Percentiles rank a stretch among this genome's conserved stretches.
These are phyloP conservation scores for Diplodus puntazzo DNA, from an alignment of 2,797 vertebrate species.

Conservation along the genomic window DNA sequence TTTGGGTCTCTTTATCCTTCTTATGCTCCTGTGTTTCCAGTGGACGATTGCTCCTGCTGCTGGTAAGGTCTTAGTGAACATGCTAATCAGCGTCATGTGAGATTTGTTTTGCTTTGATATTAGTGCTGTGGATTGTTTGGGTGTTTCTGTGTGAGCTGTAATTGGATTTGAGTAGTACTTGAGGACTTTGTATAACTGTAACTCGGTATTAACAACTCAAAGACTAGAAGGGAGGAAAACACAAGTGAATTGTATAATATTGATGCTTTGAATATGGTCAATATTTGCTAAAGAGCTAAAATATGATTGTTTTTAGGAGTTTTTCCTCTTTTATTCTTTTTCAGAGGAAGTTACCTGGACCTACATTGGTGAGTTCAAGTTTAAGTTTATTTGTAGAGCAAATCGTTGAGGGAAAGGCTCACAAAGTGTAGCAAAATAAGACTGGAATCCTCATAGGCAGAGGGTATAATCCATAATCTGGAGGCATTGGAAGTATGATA, in stretches of 20 bases:
- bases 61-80: slow-evolving; percentile 76
- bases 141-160: slow-evolving; percentile 29
- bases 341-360: slow-evolving; percentile 77
- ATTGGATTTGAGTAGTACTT: slow-evolving; percentile 20
- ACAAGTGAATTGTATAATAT: not conserved
- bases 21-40: slow-evolving; percentile 67
- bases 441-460: not conserved
- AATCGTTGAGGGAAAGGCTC: not conserved
- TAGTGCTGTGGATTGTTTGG: slow-evolving; percentile 28
- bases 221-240: slow-evolving; percentile 13
- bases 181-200: not conserved
- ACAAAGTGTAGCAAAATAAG: not conserved
- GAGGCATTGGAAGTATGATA: not conserved
- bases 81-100: slow-evolving; percentile 50
- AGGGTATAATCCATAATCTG: not conserved
- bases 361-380: slow-evolving; percentile 78
- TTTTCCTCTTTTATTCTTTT: slow-evolving; percentile 55
- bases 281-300: not conserved
- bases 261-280: not conserved
- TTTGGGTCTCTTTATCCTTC: slow-evolving; percentile 71
- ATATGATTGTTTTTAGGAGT: slow-evolving; percentile 16
- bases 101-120: slow-evolving; percentile 28
- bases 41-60: slow-evolving; percentile 62
- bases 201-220: not conserved
- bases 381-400: slow-evolving; percentile 6